Base-by-base conservation (phyloP, 2,888 invertebrate species). In the Diadegma fenestrale region DNA sequence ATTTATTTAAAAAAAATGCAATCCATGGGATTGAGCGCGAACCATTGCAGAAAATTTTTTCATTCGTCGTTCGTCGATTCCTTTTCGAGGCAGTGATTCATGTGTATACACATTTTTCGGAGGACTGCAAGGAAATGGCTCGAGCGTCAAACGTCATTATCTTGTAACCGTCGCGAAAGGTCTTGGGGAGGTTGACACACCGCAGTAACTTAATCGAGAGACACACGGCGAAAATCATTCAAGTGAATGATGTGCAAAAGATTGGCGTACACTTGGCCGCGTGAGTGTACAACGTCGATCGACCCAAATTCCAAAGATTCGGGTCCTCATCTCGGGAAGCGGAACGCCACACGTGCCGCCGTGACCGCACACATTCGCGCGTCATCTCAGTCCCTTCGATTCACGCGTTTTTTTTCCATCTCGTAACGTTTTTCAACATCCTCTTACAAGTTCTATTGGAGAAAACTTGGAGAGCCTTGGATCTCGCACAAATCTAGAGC, bases 231-330 rank as follows among this genome's bases (percentile, higher is more conserved):
- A 61, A 81, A 78, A 58, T 81, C 68, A 73, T 84, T 77, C 22
- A 33, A 84, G 72, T 43, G 71, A 63, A 51, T 72, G 71, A 72
- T 79, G 30, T 26, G 58, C 68, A 73, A 81, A 80, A 84, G 73
- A 78, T 54, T 77, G 72, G 84, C 77, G 73, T 81, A 73, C 72
- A 73, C 72, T 76, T 80, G 54, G 19, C 37, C 51, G 66, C 51
- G 66, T 58, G 80, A 72, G 73, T 41, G 48, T 33, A 37, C 17
- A 19, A 54, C 54, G 75, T 71, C 73, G 77, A 77, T 73, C 84
- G 84, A 81, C 84, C 84, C 72, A 77, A 81, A 84, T 84, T 84
- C 80, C 84, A 77, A 45, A 76, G 80, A 84, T 84, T 64, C 61
- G 61, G 81, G 81, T 58, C 81, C 81, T 43, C 77, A 66, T 63